Evolutionary conservation across 2,888 invertebrate species (phyloP), one percentile per base, ranked within the genome.

Genomic region (Drosophila longiperda): DNA sequence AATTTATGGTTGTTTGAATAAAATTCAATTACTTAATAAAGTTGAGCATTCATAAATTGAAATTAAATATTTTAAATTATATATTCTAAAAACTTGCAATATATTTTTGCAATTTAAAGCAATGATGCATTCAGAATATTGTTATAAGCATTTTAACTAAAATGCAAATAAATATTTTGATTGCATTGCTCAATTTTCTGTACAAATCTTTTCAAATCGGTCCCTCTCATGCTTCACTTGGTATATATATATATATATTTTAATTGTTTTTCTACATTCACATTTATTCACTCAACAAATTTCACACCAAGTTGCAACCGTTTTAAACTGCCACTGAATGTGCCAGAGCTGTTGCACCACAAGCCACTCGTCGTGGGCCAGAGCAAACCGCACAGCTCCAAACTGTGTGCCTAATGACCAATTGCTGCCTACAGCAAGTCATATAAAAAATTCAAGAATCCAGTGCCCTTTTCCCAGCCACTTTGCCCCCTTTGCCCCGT

Each of bases 361-460:
- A 66, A 42, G 48, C 66, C 65, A 29, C 72, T 34, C 15, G 20
- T 34, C 15, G 20, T 33, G 57, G n/a, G 8, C 38, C 17, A 12
- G 20, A 32, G 38, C 36, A 45, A 45, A 66, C 71, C 71, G 53
- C 77, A 80, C 54, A 49, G 42, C 73, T 62, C 33, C 71, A 66
- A 79, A 73, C 75, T 73, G 73, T 82, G 73, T 49, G 64, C 83
- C 83, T 89, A 84, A 89, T 84, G 90, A 87, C 89, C 83, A 83
- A 84, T 78, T 70, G 84, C 73, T 62, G 81, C 79, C 82, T 72
- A 77, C 72, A 71, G 81, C 66, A 58, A 59, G 50, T 57, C 55
- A 65, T 81, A 80, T 55, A 75, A 54, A 72, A 64, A 40, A 59
- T 50, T 45, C 71, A 73, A 42, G 45, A 48, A 53, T 52, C 2